A percentile compares a stretch with the other conserved stretches of the same genome.
These are phyloP conservation scores for Euplagia quadripunctaria DNA, from an alignment of 2,888 invertebrate genomes.

Conservation along the genomic window DNA sequence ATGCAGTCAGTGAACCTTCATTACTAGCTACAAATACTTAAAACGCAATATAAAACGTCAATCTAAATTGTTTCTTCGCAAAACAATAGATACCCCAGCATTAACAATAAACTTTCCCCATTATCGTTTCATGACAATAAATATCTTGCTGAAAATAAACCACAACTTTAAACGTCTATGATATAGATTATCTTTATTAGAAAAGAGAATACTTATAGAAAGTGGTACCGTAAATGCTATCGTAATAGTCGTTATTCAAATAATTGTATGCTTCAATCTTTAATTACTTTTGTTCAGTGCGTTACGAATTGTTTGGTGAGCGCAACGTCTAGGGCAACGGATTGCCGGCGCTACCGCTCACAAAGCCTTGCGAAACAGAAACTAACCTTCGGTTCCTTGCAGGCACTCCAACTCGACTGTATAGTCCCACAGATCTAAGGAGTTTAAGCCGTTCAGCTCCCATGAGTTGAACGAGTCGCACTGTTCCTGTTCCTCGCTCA, in stretches of 20 bases:
- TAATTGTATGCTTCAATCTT: constrained; percentile 67
- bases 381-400: constrained; percentile 92
- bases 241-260: constrained; percentile 59
- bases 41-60: neutral
- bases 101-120: constrained; percentile 26
- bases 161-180: constrained; percentile 28
- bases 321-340: constrained; percentile 46
- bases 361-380: constrained; percentile 76
- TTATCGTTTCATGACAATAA: constrained; percentile 30
- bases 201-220: constrained; percentile 50
- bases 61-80: neutral
- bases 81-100: constrained; percentile 12
- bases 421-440: constrained; percentile 95
- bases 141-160: constrained; percentile 45
- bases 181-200: constrained; percentile 39
- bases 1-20: neutral
- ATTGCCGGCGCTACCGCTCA: constrained; percentile 62
- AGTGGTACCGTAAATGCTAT: constrained; percentile 52
- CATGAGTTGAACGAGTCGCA: constrained; percentile 83
- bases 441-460: constrained; percentile 88
- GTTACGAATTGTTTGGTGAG: constrained; percentile 60
- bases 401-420: constrained; percentile 94
- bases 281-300: constrained; percentile 63
- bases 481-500: constrained; percentile 82
- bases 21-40: neutral